These are phyloP conservation scores for Drosophila nigrodunni DNA, from an alignment of 1,140 invertebrate species.

Conservation along the genomic window DNA sequence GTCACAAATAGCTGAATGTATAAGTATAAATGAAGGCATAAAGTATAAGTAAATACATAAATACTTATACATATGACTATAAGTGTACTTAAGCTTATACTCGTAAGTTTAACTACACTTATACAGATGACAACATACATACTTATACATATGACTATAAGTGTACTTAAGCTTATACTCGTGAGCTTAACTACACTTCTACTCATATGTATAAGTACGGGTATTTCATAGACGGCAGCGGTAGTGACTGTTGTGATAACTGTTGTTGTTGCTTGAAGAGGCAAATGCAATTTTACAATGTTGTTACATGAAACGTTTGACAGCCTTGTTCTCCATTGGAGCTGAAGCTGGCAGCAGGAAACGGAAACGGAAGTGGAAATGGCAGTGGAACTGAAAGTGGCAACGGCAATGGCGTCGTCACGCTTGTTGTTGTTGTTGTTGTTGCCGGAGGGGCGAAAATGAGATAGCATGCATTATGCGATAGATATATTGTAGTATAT, in stretches of 20 bases:
- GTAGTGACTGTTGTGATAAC: neutral
- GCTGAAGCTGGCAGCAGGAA: neutral
- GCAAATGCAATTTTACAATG: constrained; percentile 79
- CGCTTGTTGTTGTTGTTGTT: neutral
- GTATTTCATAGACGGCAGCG: too few species aligned
- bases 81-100: too few species aligned
- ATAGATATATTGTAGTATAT: constrained; percentile 6
- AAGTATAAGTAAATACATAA: too few species aligned
- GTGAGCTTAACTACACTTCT: too few species aligned
- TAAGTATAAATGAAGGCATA: too few species aligned
- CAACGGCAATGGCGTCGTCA: constrained; percentile 55
- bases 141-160: too few species aligned
- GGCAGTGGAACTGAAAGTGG: constrained; percentile 1
- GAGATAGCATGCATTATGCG: constrained; percentile 48
- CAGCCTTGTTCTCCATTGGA: constrained; percentile 25
- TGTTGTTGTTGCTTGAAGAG: constrained; percentile 30
- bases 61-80: too few species aligned
- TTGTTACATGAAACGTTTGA: constrained; percentile 75
- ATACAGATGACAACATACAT: too few species aligned
- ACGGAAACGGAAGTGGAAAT: constrained; percentile 51
- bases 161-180: too few species aligned
- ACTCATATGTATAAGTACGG: too few species aligned
- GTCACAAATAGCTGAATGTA: too few species aligned
- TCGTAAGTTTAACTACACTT: too few species aligned
- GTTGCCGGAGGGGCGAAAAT: constrained; percentile 22